phyloP scores from a whole-genome alignment of 2,113 vertebrate species.

The Bubo scandiacus region DNA sequence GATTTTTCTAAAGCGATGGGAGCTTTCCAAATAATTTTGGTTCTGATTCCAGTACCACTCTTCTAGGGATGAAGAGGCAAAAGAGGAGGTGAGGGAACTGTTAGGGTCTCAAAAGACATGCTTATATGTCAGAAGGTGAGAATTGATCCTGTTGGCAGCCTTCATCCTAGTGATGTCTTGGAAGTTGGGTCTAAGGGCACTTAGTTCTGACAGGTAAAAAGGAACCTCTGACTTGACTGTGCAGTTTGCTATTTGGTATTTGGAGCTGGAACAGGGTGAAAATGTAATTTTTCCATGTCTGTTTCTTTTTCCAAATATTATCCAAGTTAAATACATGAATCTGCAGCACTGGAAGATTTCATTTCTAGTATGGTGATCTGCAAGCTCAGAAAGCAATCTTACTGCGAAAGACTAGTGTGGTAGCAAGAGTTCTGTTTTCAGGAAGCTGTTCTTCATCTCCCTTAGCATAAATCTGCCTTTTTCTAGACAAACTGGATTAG shows the following conservation, averaged over 20 bases:
- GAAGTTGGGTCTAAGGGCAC: background rate
- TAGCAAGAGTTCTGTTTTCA: background rate
- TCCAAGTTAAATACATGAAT: background rate
- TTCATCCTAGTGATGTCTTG: background rate
- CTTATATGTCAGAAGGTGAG: background rate
- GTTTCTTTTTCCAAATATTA: background rate
- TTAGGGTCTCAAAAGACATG: background rate
- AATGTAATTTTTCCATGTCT: background rate
- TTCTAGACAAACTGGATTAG: background rate
- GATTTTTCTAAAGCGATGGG: background rate
- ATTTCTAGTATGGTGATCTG: background rate
- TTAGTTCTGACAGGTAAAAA: background rate
- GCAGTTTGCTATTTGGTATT: background rate
- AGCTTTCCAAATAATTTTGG: background rate
- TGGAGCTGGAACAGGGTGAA: background rate
- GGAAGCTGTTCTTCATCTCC: background rate
- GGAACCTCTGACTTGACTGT: background rate
- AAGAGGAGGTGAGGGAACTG: background rate
- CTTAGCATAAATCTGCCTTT: background rate
- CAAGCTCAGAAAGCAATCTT: background rate
- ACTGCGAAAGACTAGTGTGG: background rate
- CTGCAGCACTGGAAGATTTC: background rate
- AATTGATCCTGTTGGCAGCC: background rate
- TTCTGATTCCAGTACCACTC: background rate
- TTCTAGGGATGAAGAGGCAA: background rate